These are phyloP conservation scores for Heliopora coerulea DNA, from an alignment of 92 coral and sea anemone genomes.

Conservation along the genomic window DNA sequence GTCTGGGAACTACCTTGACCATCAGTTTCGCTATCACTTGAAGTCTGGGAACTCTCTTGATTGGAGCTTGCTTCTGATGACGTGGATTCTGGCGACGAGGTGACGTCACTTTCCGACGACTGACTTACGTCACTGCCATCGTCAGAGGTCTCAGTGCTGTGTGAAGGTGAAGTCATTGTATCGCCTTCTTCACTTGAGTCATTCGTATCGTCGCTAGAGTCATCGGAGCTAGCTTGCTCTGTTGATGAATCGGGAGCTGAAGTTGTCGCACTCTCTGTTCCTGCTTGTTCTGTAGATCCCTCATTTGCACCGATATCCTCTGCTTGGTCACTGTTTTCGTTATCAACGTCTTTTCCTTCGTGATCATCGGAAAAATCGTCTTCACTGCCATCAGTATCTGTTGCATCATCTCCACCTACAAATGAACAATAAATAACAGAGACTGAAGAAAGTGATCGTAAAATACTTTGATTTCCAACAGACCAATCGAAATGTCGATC, in stretches of 20 bases:
- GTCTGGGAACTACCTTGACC: neutral
- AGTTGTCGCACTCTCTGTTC: neutral
- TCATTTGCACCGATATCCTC: neutral
- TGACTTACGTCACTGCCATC: no score
- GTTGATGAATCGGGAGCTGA: neutral
- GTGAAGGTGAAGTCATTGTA: neutral
- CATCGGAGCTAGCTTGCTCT: neutral
- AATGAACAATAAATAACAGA: neutral
- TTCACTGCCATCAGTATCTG: neutral
- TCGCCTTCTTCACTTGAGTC: neutral
- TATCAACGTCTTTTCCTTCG: neutral
- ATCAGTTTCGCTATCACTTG: slow-evolving; percentile 2
- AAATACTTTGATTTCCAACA: no score
- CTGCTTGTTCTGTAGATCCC: neutral
- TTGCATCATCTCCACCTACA: slow-evolving; percentile 2
- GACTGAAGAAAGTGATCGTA: no score
- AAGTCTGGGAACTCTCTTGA: neutral
- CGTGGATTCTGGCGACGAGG: no score
- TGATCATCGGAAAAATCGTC: neutral
- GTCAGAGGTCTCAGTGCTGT: neutral
- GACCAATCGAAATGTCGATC: no score
- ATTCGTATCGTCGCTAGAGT: neutral
- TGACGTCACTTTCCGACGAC: neutral
- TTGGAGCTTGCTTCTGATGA: neutral
- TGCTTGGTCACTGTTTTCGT: neutral